Base-by-base conservation (phyloP, 2,888 invertebrate species). In the Rotaria macrura region DNA sequence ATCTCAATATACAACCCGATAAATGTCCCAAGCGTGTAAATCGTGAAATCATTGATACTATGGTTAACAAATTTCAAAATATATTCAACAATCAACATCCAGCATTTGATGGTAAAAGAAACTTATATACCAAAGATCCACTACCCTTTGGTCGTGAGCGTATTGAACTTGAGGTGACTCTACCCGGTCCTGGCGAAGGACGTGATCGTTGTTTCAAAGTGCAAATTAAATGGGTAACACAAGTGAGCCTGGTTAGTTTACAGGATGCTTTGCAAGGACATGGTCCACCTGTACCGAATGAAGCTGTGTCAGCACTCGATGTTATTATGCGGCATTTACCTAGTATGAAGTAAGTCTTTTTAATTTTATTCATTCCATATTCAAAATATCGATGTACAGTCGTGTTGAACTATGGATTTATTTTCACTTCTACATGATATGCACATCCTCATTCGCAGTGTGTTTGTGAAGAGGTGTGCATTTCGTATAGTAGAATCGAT, bases 271-370 rank as follows among this genome's bases (percentile, higher is more conserved):
- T 99, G 86, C 97, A 98, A 92, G 99, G 99, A 47, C 93, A 96
- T 85, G 95, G 96, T 83, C 93, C 97, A 89, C 89, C 90, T 86
- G 99, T 99, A 89, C 99, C 99, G 23, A 95, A 95, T 90, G 99
- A 99, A 91, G 96, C 98, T 86, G 96, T 97, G 92, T 95, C 95
- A 90, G 99, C 99, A 79, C 93, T 99, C 89, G 99, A 99, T 92
- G 99, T 99, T 84, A 98, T 99, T 23, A 97, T 99, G 96, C 93
- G 99, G 88, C 99, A 99, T 92, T 93, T 99, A 89, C 99, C 99
- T 2, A 97, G 97, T 87, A 97, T 99, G 96, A 97, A 79, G 79
- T 79, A 79, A 79, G 79, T 79, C 34, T n/a, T n/a, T n/a, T n/a
- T n/a, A n/a, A n/a, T n/a, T n/a, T n/a, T n/a, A n/a, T n/a, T n/a